phyloP scores from a whole-genome alignment of 1,140 invertebrate species.

The Tetramorium alpestre region DNA sequence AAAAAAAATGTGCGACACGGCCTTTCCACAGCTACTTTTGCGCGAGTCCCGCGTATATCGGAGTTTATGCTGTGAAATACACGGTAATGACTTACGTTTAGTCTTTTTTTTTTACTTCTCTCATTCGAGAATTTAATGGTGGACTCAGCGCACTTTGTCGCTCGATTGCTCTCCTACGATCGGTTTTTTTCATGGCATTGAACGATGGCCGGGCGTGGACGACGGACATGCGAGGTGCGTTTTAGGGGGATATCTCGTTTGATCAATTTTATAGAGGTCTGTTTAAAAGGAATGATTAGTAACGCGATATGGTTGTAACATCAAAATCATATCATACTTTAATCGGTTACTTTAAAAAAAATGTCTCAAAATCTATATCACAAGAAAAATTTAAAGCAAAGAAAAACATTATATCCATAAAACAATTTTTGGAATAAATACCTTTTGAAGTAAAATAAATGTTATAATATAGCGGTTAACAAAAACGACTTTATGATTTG shows the following conservation, averaged over 20 bases:
- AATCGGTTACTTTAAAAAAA: background rate
- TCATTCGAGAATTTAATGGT: conserved; percentile 10
- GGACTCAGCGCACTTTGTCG: conserved; percentile 5
- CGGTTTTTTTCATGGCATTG: conserved; percentile 23
- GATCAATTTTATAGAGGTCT: background rate
- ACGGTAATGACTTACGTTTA: background rate
- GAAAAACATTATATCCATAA: background rate
- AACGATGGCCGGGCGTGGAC: background rate
- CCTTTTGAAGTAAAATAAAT: background rate
- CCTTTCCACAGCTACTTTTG: background rate
- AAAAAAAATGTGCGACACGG: background rate
- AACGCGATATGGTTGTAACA: background rate
- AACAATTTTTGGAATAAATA: background rate
- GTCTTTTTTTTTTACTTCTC: background rate
- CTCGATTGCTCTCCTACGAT: conserved; percentile 23
- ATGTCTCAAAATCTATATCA: background rate
- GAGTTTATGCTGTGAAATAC: background rate
- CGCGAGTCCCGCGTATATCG: background rate
- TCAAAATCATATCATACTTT: background rate
- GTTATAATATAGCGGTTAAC: background rate
- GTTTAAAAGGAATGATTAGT: background rate
- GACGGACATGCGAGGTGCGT: background rate
- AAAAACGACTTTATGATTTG: background rate
- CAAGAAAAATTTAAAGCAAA: background rate
- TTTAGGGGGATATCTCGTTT: background rate